Evolutionary conservation across 2,888 invertebrate genomes (phyloP), one percentile per base, ranked within the genome.

Genomic region (Oligia fasciuncula): DNA sequence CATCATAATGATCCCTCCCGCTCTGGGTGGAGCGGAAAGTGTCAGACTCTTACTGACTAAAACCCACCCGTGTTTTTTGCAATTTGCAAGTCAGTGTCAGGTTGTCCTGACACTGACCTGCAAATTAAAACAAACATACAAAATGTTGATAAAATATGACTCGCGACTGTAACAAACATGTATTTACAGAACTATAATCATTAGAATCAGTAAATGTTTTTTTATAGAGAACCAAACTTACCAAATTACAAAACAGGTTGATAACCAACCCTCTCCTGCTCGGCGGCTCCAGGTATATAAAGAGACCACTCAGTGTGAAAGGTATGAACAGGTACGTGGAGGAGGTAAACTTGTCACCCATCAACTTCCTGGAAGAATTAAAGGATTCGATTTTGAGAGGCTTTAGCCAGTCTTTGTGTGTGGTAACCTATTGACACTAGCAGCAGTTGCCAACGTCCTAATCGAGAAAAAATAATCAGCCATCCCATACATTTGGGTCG

Each of bases 171-270:
- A 67, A 43, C 1, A 8, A 23, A 14, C 23, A 23, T 66, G 23
- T 66, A 8, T 40, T 40, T 66, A 23, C 4, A 40, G 3, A 67
- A 43, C 1, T n/a, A 2, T 66, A n/a, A 43, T 43, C 8, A 29
- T 35, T 3, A 9, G 4, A 11, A 65, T 4, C 35, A 11, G 35
- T 1, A 63, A 43, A 40, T 23, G 4, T n/a, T n/a, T 14, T 40
- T 43, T 29, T 17, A 23, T 17, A 46, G 0, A 57, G 0, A n/a
- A n/a, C n/a, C n/a, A n/a, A n/a, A 76, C 92, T 93, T 90, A 97
- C 97, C 93, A 97, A 91, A 86, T 96, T 97, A 80, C 94, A 93
- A 87, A 97, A 97, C 35, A 97, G 88, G 83, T 96, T 96, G 62
- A 96, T 92, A 23, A 97, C 93, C 19, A 97, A 88, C 3, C 96